Base-by-base conservation (phyloP, 1,140 invertebrate species). In the Riptortus pedestris region DNA sequence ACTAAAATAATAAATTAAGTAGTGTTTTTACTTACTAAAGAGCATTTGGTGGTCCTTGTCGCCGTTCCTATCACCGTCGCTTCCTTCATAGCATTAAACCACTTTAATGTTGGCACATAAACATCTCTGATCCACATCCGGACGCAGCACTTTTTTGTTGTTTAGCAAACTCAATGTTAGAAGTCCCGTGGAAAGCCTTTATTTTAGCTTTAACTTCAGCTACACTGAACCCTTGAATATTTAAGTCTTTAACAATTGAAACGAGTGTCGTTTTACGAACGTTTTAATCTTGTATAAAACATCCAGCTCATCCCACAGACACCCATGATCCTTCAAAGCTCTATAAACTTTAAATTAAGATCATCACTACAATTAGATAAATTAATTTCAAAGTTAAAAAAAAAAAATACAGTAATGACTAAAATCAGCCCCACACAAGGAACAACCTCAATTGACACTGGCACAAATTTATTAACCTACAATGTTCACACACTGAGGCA, bases 61-160 rank as follows among this genome's bases (percentile, higher is more conserved):
- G n/a, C n/a, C n/a, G n/a, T n/a, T n/a, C n/a, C n/a, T n/a, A n/a
- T n/a, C n/a, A n/a, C n/a, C n/a, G n/a, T n/a, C n/a, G n/a, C n/a
- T n/a, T n/a, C n/a, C n/a, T n/a, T n/a, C n/a, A n/a, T n/a, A n/a
- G n/a, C n/a, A n/a, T n/a, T n/a, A n/a, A n/a, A n/a, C n/a, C 61
- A 62, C 26, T 62, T 62, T 24, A 62, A 28, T 2, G 61, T 62
- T 24, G 61, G 61, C 22, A 62, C 61, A 62, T 62, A 62, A 2
- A 62, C 61, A 48, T 62, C 45, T n/a, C n/a, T n/a, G n/a, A n/a
- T n/a, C n/a, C n/a, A n/a, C n/a, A n/a, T n/a, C n/a, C n/a, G n/a
- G 5, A 45, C 45, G 3, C 18, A 47, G n/a, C 61, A 62, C 61
- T 62, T 26, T 62, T 48, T 18, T 62, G 16, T 28, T 28, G 61